phyloP scores from a whole-genome alignment of 1,140 invertebrate genomes.

The Thaumetopoea pityocampa region DNA sequence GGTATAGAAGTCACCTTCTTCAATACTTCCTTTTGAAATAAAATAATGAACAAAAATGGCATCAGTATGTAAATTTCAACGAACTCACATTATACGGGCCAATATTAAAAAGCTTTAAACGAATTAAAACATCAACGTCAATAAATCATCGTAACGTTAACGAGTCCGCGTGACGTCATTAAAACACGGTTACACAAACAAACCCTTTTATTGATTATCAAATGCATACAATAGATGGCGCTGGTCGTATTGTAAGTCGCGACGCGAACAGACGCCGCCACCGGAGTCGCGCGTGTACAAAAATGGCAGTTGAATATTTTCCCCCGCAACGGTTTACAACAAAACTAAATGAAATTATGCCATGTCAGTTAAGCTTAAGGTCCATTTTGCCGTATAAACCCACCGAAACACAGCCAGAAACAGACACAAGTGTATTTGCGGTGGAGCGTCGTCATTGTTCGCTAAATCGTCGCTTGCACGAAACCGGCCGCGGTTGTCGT shows the following conservation, averaged over 20 bases:
- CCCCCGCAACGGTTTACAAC: constrained; percentile 37
- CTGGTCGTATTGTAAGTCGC: constrained; percentile 55
- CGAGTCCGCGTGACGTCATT: constrained; percentile 20
- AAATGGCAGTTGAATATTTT: constrained; percentile 74
- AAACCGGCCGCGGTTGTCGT: constrained; percentile 68
- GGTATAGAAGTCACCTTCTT: too few relatives aligned
- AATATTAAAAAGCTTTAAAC: neutral
- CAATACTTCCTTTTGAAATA: too few relatives aligned
- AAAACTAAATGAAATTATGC: constrained; percentile 24
- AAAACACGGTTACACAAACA: constrained; percentile 35
- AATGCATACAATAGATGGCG: constrained; percentile 67
- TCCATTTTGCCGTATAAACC: constrained; percentile 16
- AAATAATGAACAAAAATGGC: neutral
- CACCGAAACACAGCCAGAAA: constrained; percentile 50
- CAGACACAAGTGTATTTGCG: constrained; percentile 56
- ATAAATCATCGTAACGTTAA: neutral
- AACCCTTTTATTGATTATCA: constrained; percentile 69
- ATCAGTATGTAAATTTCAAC: neutral
- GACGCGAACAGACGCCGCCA: constrained; percentile 65
- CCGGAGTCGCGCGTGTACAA: constrained; percentile 66
- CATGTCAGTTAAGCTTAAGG: constrained; percentile 23
- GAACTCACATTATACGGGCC: neutral
- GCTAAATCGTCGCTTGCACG: constrained; percentile 72
- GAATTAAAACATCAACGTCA: too few relatives aligned
- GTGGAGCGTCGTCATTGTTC: constrained; percentile 70